These are phyloP conservation scores for Thomomys bottae DNA, from an alignment of 2,113 vertebrate genomes.

Conservation along the genomic window DNA sequence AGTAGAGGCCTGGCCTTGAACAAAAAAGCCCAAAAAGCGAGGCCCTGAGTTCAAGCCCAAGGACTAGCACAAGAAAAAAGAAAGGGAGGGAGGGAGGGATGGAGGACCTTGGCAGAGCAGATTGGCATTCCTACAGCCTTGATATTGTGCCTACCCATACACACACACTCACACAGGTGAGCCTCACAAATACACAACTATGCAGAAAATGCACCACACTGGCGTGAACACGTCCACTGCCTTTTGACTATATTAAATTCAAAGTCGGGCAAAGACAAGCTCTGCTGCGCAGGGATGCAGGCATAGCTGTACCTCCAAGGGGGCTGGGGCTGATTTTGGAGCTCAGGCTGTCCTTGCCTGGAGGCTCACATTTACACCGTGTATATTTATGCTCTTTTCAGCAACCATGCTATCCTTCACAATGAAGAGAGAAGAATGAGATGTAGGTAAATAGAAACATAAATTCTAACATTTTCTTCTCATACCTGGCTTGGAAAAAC, in stretches of 20 bases:
- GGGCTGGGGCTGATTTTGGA: not conserved
- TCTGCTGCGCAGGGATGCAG: not conserved
- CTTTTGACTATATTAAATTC: not conserved
- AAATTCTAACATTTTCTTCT: conserved; percentile 51
- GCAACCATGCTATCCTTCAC: not conserved
- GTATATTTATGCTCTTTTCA: not conserved
- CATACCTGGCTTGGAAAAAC: conserved; percentile 41
- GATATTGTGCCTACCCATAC: not conserved
- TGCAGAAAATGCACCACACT: not conserved
- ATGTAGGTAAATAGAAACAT: conserved; percentile 17
- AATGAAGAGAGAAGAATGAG: not conserved
- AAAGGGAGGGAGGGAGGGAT: too few species aligned
- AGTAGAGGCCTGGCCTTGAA: too few species aligned
- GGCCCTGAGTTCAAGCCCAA: too few species aligned
- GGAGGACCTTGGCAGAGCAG: not conserved
- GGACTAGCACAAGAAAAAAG: too few species aligned
- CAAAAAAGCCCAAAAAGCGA: too few species aligned
- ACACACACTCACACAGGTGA: too few species aligned
- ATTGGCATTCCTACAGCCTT: not conserved
- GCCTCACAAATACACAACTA: not conserved
- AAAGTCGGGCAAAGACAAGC: not conserved
- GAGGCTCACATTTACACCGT: not conserved
- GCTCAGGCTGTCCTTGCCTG: not conserved
- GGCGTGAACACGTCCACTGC: not conserved
- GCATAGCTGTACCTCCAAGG: not conserved